phyloP scores from a whole-genome alignment of 2,888 invertebrate species.

The Timandra comae region DNA sequence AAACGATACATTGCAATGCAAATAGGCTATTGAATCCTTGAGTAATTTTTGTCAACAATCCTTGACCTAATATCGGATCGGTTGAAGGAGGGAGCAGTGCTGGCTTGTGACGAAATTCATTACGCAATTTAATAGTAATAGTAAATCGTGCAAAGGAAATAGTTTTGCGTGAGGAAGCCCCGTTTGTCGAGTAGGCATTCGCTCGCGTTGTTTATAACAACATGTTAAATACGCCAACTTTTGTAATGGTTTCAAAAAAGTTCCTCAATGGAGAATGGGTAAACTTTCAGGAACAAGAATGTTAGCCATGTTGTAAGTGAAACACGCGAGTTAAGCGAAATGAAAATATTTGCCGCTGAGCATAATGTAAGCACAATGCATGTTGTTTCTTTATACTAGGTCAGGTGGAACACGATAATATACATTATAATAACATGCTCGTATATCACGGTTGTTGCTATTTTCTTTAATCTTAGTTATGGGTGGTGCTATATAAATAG shows the following conservation, averaged over 20 bases:
- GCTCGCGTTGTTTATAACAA: slow-evolving; percentile 18
- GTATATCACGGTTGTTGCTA: no score
- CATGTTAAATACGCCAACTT: slow-evolving; percentile 23
- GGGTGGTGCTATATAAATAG: no score
- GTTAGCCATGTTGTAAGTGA: slow-evolving; percentile 11
- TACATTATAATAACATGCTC: no score
- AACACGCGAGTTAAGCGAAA: slow-evolving; percentile 19
- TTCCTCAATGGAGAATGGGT: slow-evolving; percentile 28
- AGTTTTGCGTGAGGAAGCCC: slow-evolving; percentile 21
- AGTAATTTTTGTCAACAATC: slow-evolving; percentile 10
- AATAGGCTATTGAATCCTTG: background rate
- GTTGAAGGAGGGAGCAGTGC: slow-evolving; percentile 2
- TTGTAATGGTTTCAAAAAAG: slow-evolving; percentile 39
- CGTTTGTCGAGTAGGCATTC: slow-evolving; percentile 21
- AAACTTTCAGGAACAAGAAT: slow-evolving; percentile 23
- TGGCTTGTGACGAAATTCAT: slow-evolving; percentile 7
- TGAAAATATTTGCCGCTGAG: slow-evolving; percentile 8
- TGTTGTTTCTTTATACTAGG: no score
- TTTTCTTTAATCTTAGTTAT: no score
- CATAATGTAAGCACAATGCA: no score
- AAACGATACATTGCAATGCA: background rate
- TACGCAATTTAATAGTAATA: slow-evolving; percentile 5
- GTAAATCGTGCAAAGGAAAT: slow-evolving; percentile 8
- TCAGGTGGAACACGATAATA: no score
- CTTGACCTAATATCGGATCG: slow-evolving; percentile 11